Percentiles rank a stretch among this genome's conserved stretches.
phyloP scores from a whole-genome alignment of 2,113 vertebrate genomes.

The Anser cygnoides region DNA sequence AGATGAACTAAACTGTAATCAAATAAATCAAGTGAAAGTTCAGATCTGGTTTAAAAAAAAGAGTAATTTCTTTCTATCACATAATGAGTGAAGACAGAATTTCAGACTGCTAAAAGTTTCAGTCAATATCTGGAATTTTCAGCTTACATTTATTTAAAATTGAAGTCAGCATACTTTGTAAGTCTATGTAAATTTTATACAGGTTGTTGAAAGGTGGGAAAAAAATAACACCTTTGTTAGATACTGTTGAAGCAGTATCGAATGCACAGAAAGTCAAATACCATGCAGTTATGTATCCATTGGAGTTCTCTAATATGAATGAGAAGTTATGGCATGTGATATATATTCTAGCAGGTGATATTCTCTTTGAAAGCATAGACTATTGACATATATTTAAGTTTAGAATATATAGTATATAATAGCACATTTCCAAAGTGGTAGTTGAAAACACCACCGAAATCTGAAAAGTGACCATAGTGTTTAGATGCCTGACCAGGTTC shows the following conservation, averaged over 20 bases:
- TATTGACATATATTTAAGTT: accelerated
- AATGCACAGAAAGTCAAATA: neutral
- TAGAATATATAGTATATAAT: neutral
- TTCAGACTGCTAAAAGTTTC: neutral
- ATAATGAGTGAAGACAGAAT: neutral
- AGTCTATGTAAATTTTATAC: neutral
- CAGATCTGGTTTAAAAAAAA: neutral
- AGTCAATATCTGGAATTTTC: neutral
- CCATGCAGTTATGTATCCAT: neutral
- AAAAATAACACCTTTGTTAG: neutral
- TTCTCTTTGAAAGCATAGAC: neutral
- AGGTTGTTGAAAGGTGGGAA: neutral
- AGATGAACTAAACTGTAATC: neutral
- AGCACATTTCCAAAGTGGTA: neutral
- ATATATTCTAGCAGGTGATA: neutral
- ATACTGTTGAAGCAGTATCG: neutral
- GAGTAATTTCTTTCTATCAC: neutral
- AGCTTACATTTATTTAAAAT: neutral
- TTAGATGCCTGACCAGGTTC: neutral
- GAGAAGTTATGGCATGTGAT: neutral
- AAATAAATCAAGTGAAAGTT: neutral
- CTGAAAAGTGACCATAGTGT: neutral
- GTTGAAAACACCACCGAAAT: neutral
- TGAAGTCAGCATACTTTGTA: neutral
- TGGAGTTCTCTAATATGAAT: neutral